Evolutionary conservation across 2,888 invertebrate genomes (phyloP).

Genomic region (Cancer borealis): DNA sequence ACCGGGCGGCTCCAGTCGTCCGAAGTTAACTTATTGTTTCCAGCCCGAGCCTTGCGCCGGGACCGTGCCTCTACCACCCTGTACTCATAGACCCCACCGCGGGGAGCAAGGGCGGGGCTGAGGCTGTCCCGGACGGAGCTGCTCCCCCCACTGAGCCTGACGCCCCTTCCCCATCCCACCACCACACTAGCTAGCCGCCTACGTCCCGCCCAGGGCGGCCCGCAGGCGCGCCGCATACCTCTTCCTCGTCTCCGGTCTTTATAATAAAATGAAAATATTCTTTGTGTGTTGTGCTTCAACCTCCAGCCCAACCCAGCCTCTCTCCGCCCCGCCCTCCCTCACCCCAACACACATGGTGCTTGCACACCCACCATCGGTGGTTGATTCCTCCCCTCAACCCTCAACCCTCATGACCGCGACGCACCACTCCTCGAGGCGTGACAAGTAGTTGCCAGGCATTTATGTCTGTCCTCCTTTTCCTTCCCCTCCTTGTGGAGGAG

Average conservation of each 20-base stretch:
- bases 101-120: background rate
- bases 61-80: background rate
- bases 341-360: background rate
- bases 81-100: background rate
- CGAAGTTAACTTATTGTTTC: constrained; percentile 6
- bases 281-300: background rate
- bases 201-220: background rate
- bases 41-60: background rate
- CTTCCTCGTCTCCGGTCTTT: background rate
- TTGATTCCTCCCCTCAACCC: too few species aligned
- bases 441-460: background rate
- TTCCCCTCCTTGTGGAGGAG: background rate
- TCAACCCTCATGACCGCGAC: background rate
- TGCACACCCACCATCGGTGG: background rate
- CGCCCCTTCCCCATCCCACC: background rate
- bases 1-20: background rate
- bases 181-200: background rate
- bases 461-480: background rate
- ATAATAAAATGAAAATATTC: constrained; percentile 20
- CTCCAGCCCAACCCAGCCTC: background rate
- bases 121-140: background rate
- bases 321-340: too few species aligned
- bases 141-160: background rate
- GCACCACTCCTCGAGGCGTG: background rate
- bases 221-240: constrained; percentile 14